Percentiles rank a stretch among this genome's conserved stretches.
Evolutionary conservation across 1,140 invertebrate species (phyloP).

Genomic region (Anthonomus grandis): DNA sequence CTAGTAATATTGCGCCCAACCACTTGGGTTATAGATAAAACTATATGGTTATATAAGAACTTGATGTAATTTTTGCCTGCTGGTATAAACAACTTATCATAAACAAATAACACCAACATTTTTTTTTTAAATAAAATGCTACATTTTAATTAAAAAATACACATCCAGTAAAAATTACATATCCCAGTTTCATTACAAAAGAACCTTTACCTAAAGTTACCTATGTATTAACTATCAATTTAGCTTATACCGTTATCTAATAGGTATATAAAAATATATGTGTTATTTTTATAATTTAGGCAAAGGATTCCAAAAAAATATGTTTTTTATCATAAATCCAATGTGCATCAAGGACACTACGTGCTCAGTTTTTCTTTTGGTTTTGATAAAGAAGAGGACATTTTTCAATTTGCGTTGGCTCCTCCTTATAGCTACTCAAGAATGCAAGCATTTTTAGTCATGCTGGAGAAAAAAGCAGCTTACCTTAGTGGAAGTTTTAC

Average conservation of each 20-base stretch:
- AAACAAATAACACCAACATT: no score
- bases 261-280: constrained; percentile 2
- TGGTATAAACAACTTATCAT: no score
- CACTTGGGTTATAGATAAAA: no score
- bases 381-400: constrained; percentile 90
- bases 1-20: no score
- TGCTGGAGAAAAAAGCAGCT: constrained; percentile 63
- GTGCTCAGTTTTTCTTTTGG: constrained; percentile 91
- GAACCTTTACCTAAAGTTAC: no score
- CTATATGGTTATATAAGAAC: no score
- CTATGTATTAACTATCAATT: no score
- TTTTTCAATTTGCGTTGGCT: constrained; percentile 90
- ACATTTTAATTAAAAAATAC: no score
- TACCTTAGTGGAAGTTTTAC: constrained; percentile 53
- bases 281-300: constrained; percentile 55
- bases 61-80: no score
- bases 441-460: constrained; percentile 78
- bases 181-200: no score
- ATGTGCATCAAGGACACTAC: constrained; percentile 86
- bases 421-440: constrained; percentile 94
- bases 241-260: neutral
- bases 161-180: no score
- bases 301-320: constrained; percentile 77
- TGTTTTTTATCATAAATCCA: constrained; percentile 91
- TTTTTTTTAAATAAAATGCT: no score